Percentiles rank a stretch among this genome's conserved stretches.
Conservation (phyloP, 2,888 invertebrate genomes). For the Tipula helvola region DNA sequence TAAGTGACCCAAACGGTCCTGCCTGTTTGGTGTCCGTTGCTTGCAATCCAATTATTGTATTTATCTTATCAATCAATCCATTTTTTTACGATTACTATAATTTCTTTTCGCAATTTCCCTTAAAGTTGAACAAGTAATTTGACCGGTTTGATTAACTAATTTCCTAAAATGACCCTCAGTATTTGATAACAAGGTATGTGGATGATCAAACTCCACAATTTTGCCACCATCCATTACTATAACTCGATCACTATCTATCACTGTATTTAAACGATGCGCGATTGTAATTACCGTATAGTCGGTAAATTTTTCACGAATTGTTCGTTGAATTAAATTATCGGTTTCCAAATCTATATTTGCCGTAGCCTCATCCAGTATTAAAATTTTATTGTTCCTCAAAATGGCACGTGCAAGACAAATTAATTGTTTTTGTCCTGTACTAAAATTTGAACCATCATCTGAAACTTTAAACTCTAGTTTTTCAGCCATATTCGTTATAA, state of each 20-base stretch:
- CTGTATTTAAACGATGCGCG: conserved; percentile 80
- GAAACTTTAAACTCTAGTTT: conserved; percentile 53
- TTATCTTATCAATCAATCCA: not conserved
- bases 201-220: conserved; percentile 64
- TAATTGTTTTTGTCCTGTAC: conserved; percentile 69
- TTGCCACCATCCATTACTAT: conserved; percentile 68
- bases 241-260: conserved; percentile 80
- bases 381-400: conserved; percentile 42
- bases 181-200: conserved; percentile 48
- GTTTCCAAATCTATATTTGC: conserved; percentile 75
- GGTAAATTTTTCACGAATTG: conserved; percentile 65
- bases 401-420: conserved; percentile 71
- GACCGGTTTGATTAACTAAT: conserved; percentile 57
- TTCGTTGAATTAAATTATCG: conserved; percentile 72
- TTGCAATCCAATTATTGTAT: too few relatives aligned
- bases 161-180: conserved; percentile 46
- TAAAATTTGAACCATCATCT: conserved; percentile 63
- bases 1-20: too few relatives aligned
- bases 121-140: conserved; percentile 42
- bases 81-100: conserved; percentile 16
- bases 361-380: conserved; percentile 61
- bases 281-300: conserved; percentile 84
- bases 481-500: conserved; percentile 40
- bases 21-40: too few relatives aligned
- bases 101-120: conserved; percentile 44